Percentiles rank a stretch among this genome's conserved stretches.
phyloP scores from a whole-genome alignment of 2,113 vertebrate species.

The Ptilorrhoa leucosticta region DNA sequence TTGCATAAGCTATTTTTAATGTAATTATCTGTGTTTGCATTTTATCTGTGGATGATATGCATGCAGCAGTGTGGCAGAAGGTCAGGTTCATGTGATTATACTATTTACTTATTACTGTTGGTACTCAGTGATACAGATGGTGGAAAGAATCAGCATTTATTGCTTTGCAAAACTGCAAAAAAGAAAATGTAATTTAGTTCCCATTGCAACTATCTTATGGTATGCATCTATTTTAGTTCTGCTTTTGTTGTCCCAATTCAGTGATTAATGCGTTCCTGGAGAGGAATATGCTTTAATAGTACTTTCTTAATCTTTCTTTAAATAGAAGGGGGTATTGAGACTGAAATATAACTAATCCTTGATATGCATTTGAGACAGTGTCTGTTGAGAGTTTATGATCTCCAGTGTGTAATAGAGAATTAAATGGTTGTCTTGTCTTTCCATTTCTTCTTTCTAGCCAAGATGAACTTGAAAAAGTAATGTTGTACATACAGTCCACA shows the following conservation, averaged over 20 bases:
- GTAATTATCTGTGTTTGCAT: background rate
- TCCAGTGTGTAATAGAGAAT: background rate
- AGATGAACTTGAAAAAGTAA: background rate
- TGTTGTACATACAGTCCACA: background rate
- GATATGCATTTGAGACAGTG: background rate
- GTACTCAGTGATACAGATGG: background rate
- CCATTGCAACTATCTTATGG: background rate
- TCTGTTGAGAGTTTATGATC: background rate
- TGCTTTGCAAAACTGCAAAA: background rate
- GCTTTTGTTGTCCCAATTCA: background rate
- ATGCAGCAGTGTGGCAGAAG: background rate
- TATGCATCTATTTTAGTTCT: background rate
- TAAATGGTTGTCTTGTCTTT: background rate
- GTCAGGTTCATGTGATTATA: background rate
- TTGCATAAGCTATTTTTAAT: background rate
- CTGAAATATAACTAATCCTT: background rate
- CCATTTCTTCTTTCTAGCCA: background rate
- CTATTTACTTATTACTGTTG: background rate
- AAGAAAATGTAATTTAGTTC: background rate
- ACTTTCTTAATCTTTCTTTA: background rate
- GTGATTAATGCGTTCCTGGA: background rate
- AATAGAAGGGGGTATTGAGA: background rate
- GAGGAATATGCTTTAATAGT: background rate
- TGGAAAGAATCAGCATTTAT: background rate
- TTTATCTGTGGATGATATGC: background rate